phyloP scores from a whole-genome alignment of 2,888 invertebrate genomes.

The Eristalinus aeneus region DNA sequence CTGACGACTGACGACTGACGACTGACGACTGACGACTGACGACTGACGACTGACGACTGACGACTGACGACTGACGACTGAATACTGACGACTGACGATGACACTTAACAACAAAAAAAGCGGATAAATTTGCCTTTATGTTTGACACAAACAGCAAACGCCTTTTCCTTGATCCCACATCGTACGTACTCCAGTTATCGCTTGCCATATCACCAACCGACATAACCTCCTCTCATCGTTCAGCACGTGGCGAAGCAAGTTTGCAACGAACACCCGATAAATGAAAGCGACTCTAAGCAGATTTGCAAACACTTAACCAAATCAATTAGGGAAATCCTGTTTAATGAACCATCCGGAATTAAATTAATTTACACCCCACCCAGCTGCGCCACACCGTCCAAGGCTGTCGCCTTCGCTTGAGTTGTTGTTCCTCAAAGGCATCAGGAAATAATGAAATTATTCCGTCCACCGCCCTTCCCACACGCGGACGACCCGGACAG shows the following conservation, averaged over 20 bases:
- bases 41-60: too few species aligned
- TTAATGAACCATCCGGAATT: conserved; percentile 55
- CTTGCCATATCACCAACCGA: conserved; percentile 45
- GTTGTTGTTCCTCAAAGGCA: not conserved
- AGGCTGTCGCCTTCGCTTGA: not conserved
- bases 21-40: not conserved
- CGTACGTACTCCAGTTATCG: not conserved
- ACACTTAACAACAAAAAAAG: too few species aligned
- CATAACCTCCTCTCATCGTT: not conserved
- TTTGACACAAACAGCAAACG: too few species aligned
- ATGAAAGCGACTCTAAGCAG: conserved; percentile 40
- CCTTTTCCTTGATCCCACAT: not conserved
- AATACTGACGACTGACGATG: not conserved
- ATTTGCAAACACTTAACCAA: conserved; percentile 49
- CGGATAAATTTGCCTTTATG: too few species aligned
- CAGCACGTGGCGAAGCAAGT: not conserved
- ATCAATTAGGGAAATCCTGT: conserved; percentile 54
- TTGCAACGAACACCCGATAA: not conserved
- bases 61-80: not conserved
- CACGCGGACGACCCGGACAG: not conserved
- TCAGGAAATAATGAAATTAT: conserved; percentile 50
- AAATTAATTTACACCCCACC: conserved; percentile 50
- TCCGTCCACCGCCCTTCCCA: conserved; percentile 5
- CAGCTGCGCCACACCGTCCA: not conserved
- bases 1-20: not conserved